A percentile compares a stretch with the other conserved stretches of the same genome.
phyloP scores from a whole-genome alignment of 23 tunicate genomes.

The Styela clava region DNA sequence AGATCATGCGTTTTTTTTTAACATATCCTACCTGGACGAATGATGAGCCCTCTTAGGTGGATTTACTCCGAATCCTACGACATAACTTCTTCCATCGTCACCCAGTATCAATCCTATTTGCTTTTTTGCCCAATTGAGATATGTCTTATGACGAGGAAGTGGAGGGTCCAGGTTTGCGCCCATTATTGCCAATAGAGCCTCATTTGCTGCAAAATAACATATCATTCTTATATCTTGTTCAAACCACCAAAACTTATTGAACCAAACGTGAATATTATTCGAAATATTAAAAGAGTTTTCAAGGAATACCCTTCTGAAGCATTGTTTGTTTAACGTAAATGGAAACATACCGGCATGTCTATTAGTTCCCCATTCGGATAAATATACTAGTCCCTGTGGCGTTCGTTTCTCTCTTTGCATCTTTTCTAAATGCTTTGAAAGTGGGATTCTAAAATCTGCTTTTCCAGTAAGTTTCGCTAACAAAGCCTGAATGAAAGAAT shows the following conservation, averaged over 20 bases:
- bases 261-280: too few species aligned
- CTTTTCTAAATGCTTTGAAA: constrained; percentile 49
- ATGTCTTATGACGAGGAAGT: constrained; percentile 44
- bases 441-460: constrained; percentile 44
- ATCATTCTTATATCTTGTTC: constrained; percentile 20
- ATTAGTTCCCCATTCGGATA: constrained; percentile 59
- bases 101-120: constrained; percentile 88
- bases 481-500: constrained; percentile 57
- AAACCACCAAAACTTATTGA: too few species aligned
- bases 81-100: constrained; percentile 80
- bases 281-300: neutral
- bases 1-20: too few species aligned
- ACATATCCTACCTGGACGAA: constrained; percentile 76
- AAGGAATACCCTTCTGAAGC: too few species aligned
- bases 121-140: constrained; percentile 62
- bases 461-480: constrained; percentile 82
- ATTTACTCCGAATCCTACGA: constrained; percentile 93
- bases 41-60: constrained; percentile 92
- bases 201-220: constrained; percentile 74
- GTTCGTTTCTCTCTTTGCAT: constrained; percentile 46
- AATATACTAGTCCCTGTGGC: constrained; percentile 79
- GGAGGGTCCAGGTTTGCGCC: constrained; percentile 77
- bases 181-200: constrained; percentile 57
- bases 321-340: too few species aligned
- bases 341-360: constrained; percentile 81